A percentile compares a stretch with the other conserved stretches of the same genome.
These are phyloP conservation scores for Saccostrea glomerata DNA, from an alignment of 1,140 invertebrate species.

Conservation along the genomic window DNA sequence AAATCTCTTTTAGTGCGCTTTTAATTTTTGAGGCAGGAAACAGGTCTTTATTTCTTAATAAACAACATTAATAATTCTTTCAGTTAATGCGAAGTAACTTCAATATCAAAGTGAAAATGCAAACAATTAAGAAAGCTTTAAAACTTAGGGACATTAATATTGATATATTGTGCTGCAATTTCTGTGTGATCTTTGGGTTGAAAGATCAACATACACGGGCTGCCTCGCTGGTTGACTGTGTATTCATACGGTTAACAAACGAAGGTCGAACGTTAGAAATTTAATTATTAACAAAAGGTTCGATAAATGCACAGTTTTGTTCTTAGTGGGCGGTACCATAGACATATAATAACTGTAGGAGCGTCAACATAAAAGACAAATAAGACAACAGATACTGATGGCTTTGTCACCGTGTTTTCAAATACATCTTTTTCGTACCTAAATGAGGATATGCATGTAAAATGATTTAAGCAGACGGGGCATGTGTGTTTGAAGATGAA, in stretches of 20 bases:
- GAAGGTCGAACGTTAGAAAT: conserved; percentile 19
- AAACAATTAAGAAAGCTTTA: too few relatives aligned
- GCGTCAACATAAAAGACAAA: background rate
- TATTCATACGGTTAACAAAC: background rate
- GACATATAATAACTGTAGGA: background rate
- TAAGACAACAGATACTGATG: background rate
- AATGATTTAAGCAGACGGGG: background rate
- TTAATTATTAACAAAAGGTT: conserved; percentile 19
- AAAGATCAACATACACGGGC: background rate
- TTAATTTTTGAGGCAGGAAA: too few relatives aligned
- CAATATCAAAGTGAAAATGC: background rate
- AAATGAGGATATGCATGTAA: background rate
- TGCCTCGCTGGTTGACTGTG: background rate
- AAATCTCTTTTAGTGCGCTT: too few relatives aligned
- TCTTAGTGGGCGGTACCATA: background rate
- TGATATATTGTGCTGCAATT: background rate
- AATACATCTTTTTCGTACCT: background rate
- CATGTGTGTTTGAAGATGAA: background rate
- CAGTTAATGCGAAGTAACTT: too few relatives aligned
- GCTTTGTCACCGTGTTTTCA: background rate
- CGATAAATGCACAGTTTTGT: background rate
- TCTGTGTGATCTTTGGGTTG: background rate
- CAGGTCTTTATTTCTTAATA: too few relatives aligned
- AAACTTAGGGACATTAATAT: background rate
- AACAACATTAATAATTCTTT: too few relatives aligned